Conservation (phyloP, 2,888 invertebrate species). For the Hirtodrosophila alboralis region DNA sequence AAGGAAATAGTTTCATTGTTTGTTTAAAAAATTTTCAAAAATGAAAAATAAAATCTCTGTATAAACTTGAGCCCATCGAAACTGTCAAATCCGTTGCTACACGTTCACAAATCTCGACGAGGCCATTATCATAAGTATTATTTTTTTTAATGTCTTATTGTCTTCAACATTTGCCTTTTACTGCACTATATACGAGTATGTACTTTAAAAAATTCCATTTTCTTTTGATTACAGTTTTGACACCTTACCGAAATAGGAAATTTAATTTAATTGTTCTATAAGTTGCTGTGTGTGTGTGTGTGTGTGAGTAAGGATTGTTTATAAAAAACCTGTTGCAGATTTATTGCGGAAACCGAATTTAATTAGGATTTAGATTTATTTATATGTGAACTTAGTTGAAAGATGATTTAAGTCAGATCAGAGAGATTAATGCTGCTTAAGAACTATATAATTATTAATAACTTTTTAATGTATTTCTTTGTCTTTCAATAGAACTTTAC, state of each 20-base stretch:
- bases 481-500: constrained; percentile 70
- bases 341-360: constrained; percentile 63
- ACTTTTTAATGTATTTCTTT: constrained; percentile 28
- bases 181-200: constrained; percentile 26
- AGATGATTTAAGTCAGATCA: constrained; percentile 24
- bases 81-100: constrained; percentile 33
- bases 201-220: constrained; percentile 43
- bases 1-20: constrained; percentile 16
- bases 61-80: constrained; percentile 47
- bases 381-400: constrained; percentile 21
- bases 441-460: constrained; percentile 64
- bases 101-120: constrained; percentile 44
- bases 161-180: constrained; percentile 69
- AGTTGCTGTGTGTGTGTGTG: constrained; percentile 10
- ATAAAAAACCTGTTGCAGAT: constrained; percentile 42
- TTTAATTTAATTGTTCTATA: constrained; percentile 11
- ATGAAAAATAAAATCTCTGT: constrained; percentile 36
- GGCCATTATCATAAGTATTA: constrained; percentile 48
- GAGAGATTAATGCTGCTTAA: constrained; percentile 58
- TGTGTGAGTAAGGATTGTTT: constrained; percentile 17
- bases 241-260: constrained; percentile 28
- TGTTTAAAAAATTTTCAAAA: constrained; percentile 10
- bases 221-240: constrained; percentile 41
- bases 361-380: constrained; percentile 19
- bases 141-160: constrained; percentile 64